Base-by-base conservation (phyloP, 2,888 invertebrate genomes). In the Yponomeuta evonymella region DNA sequence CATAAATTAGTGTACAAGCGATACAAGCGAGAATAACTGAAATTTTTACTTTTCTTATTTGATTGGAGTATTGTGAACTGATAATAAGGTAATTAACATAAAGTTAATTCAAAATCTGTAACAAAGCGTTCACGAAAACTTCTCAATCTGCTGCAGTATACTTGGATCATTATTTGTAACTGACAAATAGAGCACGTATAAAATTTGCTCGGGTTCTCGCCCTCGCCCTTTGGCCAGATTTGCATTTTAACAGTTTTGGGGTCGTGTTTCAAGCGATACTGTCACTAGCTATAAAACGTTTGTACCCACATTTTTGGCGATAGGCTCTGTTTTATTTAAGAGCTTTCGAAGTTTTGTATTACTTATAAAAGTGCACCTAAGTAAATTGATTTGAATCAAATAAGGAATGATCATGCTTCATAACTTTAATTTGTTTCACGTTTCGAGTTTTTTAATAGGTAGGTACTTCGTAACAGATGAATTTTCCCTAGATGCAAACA, bases 231-330 rank as follows among this genome's bases (percentile, higher is more conserved):
- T 48, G 23, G 23, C 64, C 64, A 43, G 33, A 74, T 74, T 74
- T 72, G 73, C 73, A 74, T 74, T 71, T 73, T 70, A 73, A 73
- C 73, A 30, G 74, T 48, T 69, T 48, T 51, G 58, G 30, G 51
- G 51, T 15, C 51, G 51, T 15, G 51, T 58, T 15, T 58, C 51
- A 58, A 58, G 51, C 51, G 51, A 58, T 5, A 58, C 51, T 58
- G 51, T 58, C 51, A 15, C 15, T 58, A 58, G 12, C 51, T 58
- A 58, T 12, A 58, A 58, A 58, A 15, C 51, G 8, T 58, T 58
- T 58, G 12, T 12, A 15, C 15, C 4, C 1, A 58, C 51, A 58
- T 58, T 12, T 58, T 58, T 12, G 51, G 51, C 15, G 15, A 12
- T 51, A 58, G 12, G 5, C 12, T 5, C 51, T 58, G 15, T 58